Percentiles rank a stretch among this genome's conserved stretches.
These are phyloP conservation scores for Bolborhynchus lineola DNA, from an alignment of 2,113 vertebrate genomes.

Conservation along the genomic window DNA sequence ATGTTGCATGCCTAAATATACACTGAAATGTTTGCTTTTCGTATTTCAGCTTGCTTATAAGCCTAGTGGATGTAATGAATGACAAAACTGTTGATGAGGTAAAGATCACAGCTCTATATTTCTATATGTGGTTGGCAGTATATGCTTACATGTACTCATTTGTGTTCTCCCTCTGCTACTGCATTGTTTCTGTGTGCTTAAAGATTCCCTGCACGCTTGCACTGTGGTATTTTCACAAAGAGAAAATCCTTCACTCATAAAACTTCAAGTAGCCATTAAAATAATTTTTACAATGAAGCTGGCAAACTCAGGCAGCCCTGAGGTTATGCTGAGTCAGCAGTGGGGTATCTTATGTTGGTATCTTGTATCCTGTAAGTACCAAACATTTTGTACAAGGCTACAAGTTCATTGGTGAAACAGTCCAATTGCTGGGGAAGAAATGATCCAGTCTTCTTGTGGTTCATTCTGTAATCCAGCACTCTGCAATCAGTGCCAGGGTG, in stretches of 20 bases:
- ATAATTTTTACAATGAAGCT: not conserved
- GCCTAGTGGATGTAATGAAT: constrained; percentile 86
- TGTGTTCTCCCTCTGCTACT: not conserved
- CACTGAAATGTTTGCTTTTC: not conserved
- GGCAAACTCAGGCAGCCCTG: not conserved
- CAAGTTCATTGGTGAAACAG: not conserved
- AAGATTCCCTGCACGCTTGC: not conserved
- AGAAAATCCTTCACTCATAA: not conserved
- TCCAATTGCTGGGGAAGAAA: not conserved
- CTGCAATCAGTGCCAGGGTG: not conserved
- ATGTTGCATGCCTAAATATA: not conserved
- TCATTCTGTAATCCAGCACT: not conserved
- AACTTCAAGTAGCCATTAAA: not conserved
- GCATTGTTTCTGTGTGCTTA: not conserved
- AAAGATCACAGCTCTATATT: constrained; percentile 15
- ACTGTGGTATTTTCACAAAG: not conserved
- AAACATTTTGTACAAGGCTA: not conserved
- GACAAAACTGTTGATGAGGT: constrained; percentile 88
- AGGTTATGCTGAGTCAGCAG: not conserved
- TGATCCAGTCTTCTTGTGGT: not conserved
- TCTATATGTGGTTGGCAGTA: not conserved
- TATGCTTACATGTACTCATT: not conserved
- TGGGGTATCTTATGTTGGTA: not conserved
- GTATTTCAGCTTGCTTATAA: constrained; percentile 82
- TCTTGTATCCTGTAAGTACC: accelerated